Base-by-base conservation (phyloP, 1,140 invertebrate species). In the Drosophila prosaltans region DNA sequence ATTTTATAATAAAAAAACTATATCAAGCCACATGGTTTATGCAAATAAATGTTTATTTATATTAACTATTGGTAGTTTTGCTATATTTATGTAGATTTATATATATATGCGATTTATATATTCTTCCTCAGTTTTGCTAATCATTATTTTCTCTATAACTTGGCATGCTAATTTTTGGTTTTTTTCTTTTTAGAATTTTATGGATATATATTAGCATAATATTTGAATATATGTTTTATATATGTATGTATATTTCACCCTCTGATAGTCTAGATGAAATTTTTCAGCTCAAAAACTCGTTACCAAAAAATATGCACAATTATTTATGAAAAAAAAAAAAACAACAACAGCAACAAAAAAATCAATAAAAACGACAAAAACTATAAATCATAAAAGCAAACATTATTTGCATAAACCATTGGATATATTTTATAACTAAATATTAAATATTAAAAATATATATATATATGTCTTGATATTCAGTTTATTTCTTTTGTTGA, bases 351-450 rank as follows among this genome's bases (percentile, higher is more conserved):
- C 64, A 66, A 54, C 43, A 69, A 60, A 45, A 48, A 54, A 74
- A 74, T 30, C 28, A 30, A 30, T 30, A 30, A 28, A 48, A 45
- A 69, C 32, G 32, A 36, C 32, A 72, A 65, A 69, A 69, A 39
- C 51, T 68, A 71, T 51, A n/a, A 51, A 51, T 51, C 45, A 61
- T 66, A 67, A 70, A 61, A 64, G 63, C 43, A 64, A 74, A 80
- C 71, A 86, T 83, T 90, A 75, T 91, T 91, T 91, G 90, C 90
- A 91, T 91, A 91, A 91, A 91, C 90, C 90, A 91, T 91, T 91
- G 90, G 90, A 88, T 71, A 74, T 51, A 51, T 26, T 51, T 51
- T 51, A 51, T 51, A 51, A 51, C 45, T 51, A 51, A 51, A 51
- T 51, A 51, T 51, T 51, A 24, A 51, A 51, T 26, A 51, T 51